Evolutionary conservation across 2,797 vertebrate genomes (phyloP), one percentile per base, ranked within the genome.

Genomic region (Pseudopleuronectes americanus): DNA sequence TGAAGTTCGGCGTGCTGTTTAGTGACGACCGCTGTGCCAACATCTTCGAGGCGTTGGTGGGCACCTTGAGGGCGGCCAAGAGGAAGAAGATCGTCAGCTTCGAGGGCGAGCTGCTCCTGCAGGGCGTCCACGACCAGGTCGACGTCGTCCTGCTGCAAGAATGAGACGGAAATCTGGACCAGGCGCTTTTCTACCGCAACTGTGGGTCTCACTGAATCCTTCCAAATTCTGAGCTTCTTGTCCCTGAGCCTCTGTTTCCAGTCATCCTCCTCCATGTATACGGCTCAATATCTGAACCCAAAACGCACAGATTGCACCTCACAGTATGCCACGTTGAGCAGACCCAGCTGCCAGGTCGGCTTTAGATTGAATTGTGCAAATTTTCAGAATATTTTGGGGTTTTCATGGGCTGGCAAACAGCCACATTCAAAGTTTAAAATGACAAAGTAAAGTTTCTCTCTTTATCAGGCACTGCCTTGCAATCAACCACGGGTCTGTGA

Each of bases 21-120:
- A 93, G 74, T 8, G 98, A 99, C 41, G 97, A 98, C 53, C 94
- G 92, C 36, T 99, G 97, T 84, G 97, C 97, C 90, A 99, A 99
- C 80, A 96, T 99, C 88, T 99, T 99, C 53, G 98, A 99, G 94
- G 97, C 98, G 0, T 71, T 99, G 51, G 97, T 99, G 51, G 97
- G 97, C 70, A 99, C 97, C 2, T 92, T 99, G 76, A 97, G 92
- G 91, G 97, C 97, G 0, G 97, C 97, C 49, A 99, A 99, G 83
- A 94, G 87, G 64, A 95, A 88, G 83, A 97, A 97, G 84, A 69
- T 97, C 14, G 47, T 99, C 53, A 76, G 64, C 0, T 99, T 96
- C 48, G 51, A 94, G 10, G 92, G 95, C 47, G 97, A 99, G 79
- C 78, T 99, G n/a, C 96, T 99, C 43, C 84, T 99, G 58, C 98